Base-by-base conservation (phyloP, 2,113 vertebrate genomes). In the Silurus asotus region DNA sequence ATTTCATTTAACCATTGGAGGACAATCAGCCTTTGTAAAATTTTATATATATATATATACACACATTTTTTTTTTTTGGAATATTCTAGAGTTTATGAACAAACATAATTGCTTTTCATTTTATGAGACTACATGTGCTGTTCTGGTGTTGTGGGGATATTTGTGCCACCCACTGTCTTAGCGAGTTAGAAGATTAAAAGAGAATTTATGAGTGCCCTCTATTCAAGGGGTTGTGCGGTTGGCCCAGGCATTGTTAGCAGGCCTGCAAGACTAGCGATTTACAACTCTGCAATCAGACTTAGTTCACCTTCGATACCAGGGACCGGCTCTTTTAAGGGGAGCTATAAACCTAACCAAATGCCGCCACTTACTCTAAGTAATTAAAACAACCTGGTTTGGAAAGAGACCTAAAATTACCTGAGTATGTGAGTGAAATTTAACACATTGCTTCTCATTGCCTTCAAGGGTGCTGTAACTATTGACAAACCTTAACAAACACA, bases 351-450 rank as follows among this genome's bases (percentile, higher is more conserved):
- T 94, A 91, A 92, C 94, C 95, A 95, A 96, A 96, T 93, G 92
- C 92, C 92, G 91, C 92, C 87, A 93, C 93, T 95, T 94, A 92
- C 92, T 92, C 91, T 90, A 92, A 86, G 94, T 96, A 96, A 97
- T 97, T 96, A 95, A 96, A 95, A 93, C 93, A 95, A 95, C 93
- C 92, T 94, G 94, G 90, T 23, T 84, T 92, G 92, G 89, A 91
- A 93, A 93, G 89, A 87, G 90, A 91, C 91, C 45, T 93, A 91
- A 91, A 90, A 93, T 94, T 94, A 95, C 93, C 91, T 90, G 89
- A 87, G 81, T 91, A 91, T 85, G 77, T 78, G 90, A 89, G 88
- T 92, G 92, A 94, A 91, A 91, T 89, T 90, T 90, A 89, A 82
- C 91, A 87, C 89, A 62, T 87, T 88, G 81, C 88, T 67, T 67